These are phyloP conservation scores for Pterocles gutturalis DNA, from an alignment of 2,113 vertebrate species.

Conservation along the genomic window DNA sequence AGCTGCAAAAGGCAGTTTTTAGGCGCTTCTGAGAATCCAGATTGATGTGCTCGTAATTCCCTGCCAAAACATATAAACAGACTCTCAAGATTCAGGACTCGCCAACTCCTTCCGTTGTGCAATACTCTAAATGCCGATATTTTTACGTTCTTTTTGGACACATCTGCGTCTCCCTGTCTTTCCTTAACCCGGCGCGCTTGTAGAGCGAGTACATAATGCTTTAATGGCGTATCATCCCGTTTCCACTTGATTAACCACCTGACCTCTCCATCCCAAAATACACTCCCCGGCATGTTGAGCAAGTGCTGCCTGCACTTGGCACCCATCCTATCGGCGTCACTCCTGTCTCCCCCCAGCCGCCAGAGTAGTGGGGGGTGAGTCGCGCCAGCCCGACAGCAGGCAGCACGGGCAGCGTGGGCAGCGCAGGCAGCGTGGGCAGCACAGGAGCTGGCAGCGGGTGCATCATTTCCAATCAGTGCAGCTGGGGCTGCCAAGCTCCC, in stretches of 20 bases:
- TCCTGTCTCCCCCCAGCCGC: background rate
- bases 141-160: background rate
- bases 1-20: background rate
- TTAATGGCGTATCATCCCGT: background rate
- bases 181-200: background rate
- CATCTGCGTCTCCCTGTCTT: accelerated
- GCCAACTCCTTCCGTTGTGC: background rate
- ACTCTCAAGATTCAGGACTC: background rate
- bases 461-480: background rate
- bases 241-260: background rate
- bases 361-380: background rate
- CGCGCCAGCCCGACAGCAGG: accelerated
- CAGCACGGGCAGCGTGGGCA: background rate
- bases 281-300: accelerated
- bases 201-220: background rate
- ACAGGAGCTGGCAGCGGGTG: background rate
- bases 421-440: background rate
- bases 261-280: background rate
- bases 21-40: background rate
- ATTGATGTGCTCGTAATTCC: accelerated
- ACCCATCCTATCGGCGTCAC: accelerated
- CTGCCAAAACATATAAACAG: background rate
- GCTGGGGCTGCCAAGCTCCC: background rate
- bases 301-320: background rate
- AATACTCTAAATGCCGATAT: accelerated